Conservation (phyloP, 2,113 vertebrate species). For the Furnarius figulus region DNA sequence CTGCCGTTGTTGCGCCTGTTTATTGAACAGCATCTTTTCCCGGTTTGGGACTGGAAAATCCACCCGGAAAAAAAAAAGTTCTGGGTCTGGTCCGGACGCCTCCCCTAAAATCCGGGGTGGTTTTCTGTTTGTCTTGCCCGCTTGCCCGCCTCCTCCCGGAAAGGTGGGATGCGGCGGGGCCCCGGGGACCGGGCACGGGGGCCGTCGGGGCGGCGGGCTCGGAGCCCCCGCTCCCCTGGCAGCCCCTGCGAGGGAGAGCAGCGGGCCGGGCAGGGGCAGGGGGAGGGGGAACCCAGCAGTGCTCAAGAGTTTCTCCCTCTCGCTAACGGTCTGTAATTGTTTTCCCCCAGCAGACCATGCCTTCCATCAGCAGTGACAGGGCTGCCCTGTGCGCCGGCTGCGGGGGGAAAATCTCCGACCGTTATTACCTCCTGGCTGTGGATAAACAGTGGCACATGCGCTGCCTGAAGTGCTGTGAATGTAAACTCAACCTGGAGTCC, state of each 20-base stretch:
- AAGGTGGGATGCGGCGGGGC: neutral
- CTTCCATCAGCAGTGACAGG: conserved; percentile 90
- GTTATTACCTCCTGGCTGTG: conserved; percentile 98
- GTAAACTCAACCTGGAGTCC: conserved; percentile 96
- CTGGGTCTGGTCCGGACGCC: neutral
- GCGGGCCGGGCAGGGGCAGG: neutral
- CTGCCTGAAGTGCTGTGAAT: conserved; percentile 97
- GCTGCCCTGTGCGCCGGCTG: conserved; percentile 96
- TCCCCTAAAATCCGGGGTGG: neutral
- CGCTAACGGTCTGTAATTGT: conserved; percentile 55
- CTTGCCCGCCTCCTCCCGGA: neutral
- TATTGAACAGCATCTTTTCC: neutral
- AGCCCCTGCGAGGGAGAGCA: neutral
- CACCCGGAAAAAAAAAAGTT: neutral
- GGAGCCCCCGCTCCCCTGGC: neutral
- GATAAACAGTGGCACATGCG: conserved; percentile 99
- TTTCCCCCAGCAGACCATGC: conserved; percentile 84
- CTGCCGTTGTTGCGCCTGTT: neutral
- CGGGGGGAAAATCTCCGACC: conserved; percentile 95
- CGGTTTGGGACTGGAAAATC: neutral
- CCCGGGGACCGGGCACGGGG: neutral
- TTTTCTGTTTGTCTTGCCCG: neutral
- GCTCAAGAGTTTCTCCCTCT: neutral
- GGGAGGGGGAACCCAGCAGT: neutral
- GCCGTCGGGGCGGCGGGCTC: neutral